A percentile compares a stretch with the other conserved stretches of the same genome.
Evolutionary conservation across 2,888 invertebrate species (phyloP).

Genomic region (Agrotis segetum): DNA sequence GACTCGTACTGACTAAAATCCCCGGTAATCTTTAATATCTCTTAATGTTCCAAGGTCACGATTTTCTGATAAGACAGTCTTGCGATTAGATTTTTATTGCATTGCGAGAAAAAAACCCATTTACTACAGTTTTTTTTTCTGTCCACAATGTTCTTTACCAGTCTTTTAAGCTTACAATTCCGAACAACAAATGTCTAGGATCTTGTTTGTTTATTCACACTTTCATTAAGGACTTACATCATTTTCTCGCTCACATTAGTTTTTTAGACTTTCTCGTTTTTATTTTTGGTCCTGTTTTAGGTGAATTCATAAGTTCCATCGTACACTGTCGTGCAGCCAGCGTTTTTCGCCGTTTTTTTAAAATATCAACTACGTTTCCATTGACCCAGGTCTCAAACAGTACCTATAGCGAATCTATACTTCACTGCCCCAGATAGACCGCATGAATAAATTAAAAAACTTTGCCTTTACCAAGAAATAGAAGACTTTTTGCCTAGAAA

Average conservation of each 20-base stretch:
- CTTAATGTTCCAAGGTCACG: no score
- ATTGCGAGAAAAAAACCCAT: neutral
- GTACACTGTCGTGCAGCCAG: no score
- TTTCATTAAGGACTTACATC: neutral
- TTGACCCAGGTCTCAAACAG: no score
- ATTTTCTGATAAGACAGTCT: no score
- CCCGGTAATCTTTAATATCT: no score
- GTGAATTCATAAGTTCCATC: no score
- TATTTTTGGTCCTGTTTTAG: no score
- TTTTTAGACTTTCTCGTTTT: no score
- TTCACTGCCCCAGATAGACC: neutral
- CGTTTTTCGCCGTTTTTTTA: no score
- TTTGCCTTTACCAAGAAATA: neutral
- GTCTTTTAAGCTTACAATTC: neutral
- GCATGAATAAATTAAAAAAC: conserved; percentile 16
- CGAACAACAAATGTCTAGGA: neutral
- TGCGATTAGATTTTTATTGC: neutral
- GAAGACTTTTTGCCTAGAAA: conserved; percentile 19
- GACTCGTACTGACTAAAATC: no score
- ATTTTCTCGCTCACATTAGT: no score
- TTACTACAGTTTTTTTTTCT: neutral
- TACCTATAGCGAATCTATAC: neutral
- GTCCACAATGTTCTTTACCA: neutral
- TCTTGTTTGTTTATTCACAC: neutral
- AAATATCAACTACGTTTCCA: no score